phyloP scores from a whole-genome alignment of 2,888 invertebrate species.

The Sphinx pinastri region DNA sequence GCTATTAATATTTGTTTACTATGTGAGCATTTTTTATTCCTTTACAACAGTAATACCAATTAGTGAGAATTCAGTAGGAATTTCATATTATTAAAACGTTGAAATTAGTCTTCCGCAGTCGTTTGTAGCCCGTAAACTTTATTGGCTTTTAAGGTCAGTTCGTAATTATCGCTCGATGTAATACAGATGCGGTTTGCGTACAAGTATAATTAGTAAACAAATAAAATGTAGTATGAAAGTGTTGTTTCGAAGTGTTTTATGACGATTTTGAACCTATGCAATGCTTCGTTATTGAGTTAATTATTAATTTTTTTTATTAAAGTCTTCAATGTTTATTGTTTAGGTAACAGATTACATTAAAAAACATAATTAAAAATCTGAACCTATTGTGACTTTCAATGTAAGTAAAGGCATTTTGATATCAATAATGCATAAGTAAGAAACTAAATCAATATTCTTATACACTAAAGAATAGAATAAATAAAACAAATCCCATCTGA shows the following conservation, averaged over 20 bases:
- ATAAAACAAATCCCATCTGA: not conserved
- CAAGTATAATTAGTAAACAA: conserved; percentile 47
- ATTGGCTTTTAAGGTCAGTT: conserved; percentile 50
- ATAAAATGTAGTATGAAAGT: conserved; percentile 43
- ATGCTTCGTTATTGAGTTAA: too few species aligned
- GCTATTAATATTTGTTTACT: conserved; percentile 46
- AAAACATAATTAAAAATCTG: not conserved
- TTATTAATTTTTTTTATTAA: too few species aligned
- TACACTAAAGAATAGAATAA: conserved; percentile 9
- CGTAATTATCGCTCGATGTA: conserved; percentile 42
- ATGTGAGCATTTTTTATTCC: conserved; percentile 40
- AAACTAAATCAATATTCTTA: not conserved
- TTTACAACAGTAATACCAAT: conserved; percentile 52
- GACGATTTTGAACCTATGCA: not conserved
- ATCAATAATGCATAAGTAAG: not conserved
- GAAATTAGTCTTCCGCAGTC: conserved; percentile 45
- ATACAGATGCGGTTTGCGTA: conserved; percentile 42
- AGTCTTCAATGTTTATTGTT: not conserved
- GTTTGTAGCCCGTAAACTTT: conserved; percentile 60
- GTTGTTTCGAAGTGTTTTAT: conserved; percentile 28
- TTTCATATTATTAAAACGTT: conserved; percentile 49
- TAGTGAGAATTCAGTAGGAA: conserved; percentile 47
- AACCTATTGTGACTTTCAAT: not conserved
- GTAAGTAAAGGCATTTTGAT: not conserved
- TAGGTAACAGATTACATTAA: too few species aligned